These are phyloP conservation scores for Drusus annulatus DNA, from an alignment of 1,140 invertebrate species.

Conservation along the genomic window DNA sequence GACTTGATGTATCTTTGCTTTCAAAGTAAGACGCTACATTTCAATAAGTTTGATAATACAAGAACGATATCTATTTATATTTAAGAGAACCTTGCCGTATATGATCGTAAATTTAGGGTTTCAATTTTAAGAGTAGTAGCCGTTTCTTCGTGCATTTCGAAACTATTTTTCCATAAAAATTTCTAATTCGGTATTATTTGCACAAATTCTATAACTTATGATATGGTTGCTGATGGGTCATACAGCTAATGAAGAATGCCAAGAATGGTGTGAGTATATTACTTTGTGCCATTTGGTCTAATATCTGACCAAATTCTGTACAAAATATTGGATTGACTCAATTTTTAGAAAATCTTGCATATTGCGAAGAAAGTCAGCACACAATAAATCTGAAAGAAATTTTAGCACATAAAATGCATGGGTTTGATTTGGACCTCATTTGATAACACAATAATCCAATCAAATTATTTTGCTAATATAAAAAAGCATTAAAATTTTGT, in stretches of 20 bases:
- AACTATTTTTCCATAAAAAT: constrained; percentile 35
- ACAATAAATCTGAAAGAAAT: too few relatives aligned
- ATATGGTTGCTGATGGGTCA: too few relatives aligned
- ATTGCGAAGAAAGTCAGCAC: too few relatives aligned
- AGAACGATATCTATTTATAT: constrained; percentile 29
- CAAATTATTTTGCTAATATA: background rate
- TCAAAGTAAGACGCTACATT: constrained; percentile 35
- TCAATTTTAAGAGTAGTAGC: constrained; percentile 33
- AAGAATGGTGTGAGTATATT: too few relatives aligned
- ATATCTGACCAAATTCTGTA: too few relatives aligned
- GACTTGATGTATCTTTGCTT: constrained; percentile 36
- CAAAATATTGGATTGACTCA: too few relatives aligned
- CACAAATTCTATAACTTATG: too few relatives aligned
- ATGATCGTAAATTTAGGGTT: constrained; percentile 22
- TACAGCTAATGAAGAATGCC: too few relatives aligned
- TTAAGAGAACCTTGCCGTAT: constrained; percentile 32
- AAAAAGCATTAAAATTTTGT: background rate
- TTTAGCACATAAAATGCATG: background rate
- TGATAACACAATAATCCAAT: background rate
- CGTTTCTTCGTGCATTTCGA: constrained; percentile 18
- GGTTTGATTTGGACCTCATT: background rate
- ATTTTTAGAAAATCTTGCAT: too few relatives aligned
- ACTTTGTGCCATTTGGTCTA: too few relatives aligned
- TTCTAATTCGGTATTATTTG: too few relatives aligned
- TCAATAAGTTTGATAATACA: constrained; percentile 34